Evolutionary conservation across 2,113 vertebrate species (phyloP).

Genomic region (Sarotherodon lohbergeri): DNA sequence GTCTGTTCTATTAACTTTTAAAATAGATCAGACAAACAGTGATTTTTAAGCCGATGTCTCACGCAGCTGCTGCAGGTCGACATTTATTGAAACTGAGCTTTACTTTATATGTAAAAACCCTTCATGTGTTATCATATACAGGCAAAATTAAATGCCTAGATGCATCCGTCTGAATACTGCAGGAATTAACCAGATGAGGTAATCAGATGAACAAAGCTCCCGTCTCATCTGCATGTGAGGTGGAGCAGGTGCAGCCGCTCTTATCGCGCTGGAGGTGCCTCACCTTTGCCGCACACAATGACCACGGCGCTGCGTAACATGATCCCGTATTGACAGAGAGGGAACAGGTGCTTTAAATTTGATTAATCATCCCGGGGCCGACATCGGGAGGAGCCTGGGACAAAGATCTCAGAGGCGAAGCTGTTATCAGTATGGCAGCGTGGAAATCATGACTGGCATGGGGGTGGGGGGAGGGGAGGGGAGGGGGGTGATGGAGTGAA

Average conservation of each 20-base stretch:
- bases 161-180: constrained; percentile 7
- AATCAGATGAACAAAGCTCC: constrained; percentile 13
- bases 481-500: constrained; percentile 18
- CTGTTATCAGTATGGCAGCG: constrained; percentile 56
- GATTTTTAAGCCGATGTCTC: background rate
- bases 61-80: background rate
- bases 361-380: constrained; percentile 51
- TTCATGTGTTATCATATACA: background rate
- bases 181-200: constrained; percentile 15
- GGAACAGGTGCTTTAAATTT: constrained; percentile 67
- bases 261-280: constrained; percentile 19
- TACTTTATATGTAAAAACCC: background rate
- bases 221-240: constrained; percentile 11
- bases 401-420: constrained; percentile 8
- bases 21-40: background rate
- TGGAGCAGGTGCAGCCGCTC: constrained; percentile 49
- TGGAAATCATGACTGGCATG: constrained; percentile 30
- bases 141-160: background rate
- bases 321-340: constrained; percentile 56
- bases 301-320: constrained; percentile 26
- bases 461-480: background rate
- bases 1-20: background rate
- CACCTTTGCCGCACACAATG: constrained; percentile 36
- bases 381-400: background rate
- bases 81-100: background rate